A percentile compares a stretch with the other conserved stretches of the same genome.
phyloP scores from a whole-genome alignment of 2,797 vertebrate species.

The Peromyscus melanophrys region DNA sequence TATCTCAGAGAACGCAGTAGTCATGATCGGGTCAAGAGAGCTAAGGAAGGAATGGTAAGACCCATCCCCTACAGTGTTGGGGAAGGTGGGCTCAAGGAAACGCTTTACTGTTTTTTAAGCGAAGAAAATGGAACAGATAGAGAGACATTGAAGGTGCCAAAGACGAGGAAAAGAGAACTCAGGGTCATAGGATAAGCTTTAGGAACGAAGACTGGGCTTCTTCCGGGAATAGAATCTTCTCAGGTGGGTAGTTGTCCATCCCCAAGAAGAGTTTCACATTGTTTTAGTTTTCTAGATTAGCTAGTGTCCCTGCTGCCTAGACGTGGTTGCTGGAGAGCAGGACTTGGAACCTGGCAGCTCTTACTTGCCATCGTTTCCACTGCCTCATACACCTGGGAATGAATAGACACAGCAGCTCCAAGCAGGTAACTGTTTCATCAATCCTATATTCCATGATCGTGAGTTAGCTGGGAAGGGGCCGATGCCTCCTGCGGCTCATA shows the following conservation, averaged over 20 bases:
- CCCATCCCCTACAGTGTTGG: not conserved
- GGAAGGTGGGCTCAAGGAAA: not conserved
- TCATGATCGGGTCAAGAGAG: not conserved
- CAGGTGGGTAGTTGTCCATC: not conserved
- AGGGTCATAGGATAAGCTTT: not conserved
- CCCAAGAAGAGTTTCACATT: not conserved
- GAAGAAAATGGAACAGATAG: slow-evolving; percentile 14
- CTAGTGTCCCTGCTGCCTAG: not conserved
- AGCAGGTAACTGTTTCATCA: not conserved
- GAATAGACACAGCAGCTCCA: not conserved
- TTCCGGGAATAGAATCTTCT: not conserved
- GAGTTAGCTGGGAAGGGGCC: not conserved
- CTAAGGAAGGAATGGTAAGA: not conserved
- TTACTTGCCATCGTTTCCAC: not conserved
- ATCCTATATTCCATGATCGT: not conserved
- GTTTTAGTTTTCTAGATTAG: not conserved
- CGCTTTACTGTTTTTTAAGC: not conserved
- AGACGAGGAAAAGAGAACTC: slow-evolving; percentile 9
- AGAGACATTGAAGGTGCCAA: not conserved
- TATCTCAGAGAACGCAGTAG: not conserved
- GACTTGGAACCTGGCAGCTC: not conserved
- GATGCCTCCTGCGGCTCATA: slow-evolving; percentile 2
- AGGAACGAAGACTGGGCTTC: not conserved
- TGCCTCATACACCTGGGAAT: not conserved
- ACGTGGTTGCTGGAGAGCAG: not conserved